Evolutionary conservation across 1,140 invertebrate genomes (phyloP).

Genomic region (Myzus persicae): DNA sequence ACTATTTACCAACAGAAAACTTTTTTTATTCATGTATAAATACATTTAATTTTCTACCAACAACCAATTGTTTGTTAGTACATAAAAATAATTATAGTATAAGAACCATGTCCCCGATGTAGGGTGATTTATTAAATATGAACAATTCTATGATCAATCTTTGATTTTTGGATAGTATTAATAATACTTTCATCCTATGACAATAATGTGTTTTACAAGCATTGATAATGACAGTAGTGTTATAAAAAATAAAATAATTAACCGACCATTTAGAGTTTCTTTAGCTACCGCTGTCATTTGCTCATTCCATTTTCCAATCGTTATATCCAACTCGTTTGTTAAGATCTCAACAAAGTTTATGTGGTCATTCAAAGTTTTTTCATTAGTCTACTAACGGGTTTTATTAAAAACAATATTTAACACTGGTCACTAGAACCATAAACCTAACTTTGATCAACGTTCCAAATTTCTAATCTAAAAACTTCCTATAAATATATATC

Average conservation of each 20-base stretch:
- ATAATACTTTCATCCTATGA: background rate
- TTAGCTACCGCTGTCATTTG: background rate
- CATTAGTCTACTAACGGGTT: constrained; percentile 32
- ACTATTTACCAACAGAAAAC: background rate
- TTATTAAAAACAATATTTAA: constrained; percentile 31
- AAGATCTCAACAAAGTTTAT: constrained; percentile 25
- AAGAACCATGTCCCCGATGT: background rate
- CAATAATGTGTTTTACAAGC: background rate
- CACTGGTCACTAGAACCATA: background rate
- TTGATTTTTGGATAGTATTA: background rate
- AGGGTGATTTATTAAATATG: background rate
- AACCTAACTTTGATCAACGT: background rate
- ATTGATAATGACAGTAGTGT: background rate
- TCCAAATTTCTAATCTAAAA: background rate
- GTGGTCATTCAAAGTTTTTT: constrained; percentile 31
- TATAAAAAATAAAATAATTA: background rate
- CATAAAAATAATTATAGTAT: background rate
- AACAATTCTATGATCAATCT: background rate
- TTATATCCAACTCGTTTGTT: constrained; percentile 1
- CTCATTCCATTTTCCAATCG: background rate
- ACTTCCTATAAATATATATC: background rate
- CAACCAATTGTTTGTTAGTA: background rate
- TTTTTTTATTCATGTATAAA: background rate
- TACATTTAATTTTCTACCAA: background rate
- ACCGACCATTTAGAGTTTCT: background rate